Conservation (phyloP, 2,113 vertebrate genomes). For the Hypocryptadius cinnamomeus region DNA sequence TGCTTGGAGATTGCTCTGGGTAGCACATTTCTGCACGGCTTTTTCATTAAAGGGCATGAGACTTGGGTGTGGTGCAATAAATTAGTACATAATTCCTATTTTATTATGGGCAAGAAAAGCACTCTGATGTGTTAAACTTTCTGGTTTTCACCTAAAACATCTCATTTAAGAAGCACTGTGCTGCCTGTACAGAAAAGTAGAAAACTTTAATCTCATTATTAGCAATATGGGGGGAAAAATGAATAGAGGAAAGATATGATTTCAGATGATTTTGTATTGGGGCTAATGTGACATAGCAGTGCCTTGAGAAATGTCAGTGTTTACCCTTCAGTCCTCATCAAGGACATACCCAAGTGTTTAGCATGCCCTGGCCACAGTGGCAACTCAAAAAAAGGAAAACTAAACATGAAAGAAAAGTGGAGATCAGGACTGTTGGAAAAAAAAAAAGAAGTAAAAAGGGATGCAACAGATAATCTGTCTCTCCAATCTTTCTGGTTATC, state of each 20-base stretch:
- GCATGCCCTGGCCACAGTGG: not conserved
- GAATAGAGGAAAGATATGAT: not conserved
- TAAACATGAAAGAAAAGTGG: not conserved
- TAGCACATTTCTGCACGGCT: not conserved
- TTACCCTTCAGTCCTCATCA: not conserved
- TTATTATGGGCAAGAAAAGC: not conserved
- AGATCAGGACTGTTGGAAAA: not conserved
- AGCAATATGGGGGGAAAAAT: not conserved
- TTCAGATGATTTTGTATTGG: not conserved
- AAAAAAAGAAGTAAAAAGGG: not conserved
- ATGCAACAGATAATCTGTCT: not conserved
- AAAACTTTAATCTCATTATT: not conserved
- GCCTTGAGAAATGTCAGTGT: not conserved
- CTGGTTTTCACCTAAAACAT: not conserved
- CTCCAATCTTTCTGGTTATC: not conserved
- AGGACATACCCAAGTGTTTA: not conserved
- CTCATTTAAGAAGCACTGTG: not conserved
- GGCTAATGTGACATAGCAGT: not conserved
- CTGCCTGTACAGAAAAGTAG: not conserved
- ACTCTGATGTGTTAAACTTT: not conserved
- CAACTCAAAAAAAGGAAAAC: not conserved
- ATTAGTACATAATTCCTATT: not conserved
- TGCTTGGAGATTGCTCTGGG: not conserved
- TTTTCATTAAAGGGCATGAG: not conserved
- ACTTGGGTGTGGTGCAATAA: not conserved